Evolutionary conservation across 1,140 invertebrate genomes (phyloP).

Genomic region (Brachionus rubens): DNA sequence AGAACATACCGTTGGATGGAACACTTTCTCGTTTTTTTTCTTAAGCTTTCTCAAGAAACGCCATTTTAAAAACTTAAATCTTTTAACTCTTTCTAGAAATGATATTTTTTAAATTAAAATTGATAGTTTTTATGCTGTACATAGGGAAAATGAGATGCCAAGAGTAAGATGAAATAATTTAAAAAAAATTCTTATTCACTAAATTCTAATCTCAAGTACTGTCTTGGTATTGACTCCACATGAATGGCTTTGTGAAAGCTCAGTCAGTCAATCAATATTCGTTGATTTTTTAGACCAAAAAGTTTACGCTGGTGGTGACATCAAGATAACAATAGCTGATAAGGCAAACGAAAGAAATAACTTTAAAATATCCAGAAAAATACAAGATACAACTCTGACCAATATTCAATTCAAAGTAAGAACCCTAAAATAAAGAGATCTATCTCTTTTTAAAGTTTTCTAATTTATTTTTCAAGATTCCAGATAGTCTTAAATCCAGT

Average conservation of each 20-base stretch:
- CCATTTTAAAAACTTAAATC: no score
- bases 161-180: no score
- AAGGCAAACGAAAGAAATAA: neutral
- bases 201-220: neutral
- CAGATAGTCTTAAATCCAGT: neutral
- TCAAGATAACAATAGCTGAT: neutral
- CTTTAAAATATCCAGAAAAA: neutral
- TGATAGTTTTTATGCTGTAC: no score
- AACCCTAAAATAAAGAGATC: no score
- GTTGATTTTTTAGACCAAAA: slow-evolving; percentile 11
- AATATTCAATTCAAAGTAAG: neutral
- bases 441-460: neutral
- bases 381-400: neutral
- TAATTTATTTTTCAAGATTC: neutral
- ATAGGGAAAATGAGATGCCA: no score
- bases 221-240: slow-evolving; percentile 18
- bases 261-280: neutral
- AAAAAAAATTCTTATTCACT: no score
- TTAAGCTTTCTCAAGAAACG: no score
- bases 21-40: no score
- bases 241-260: neutral
- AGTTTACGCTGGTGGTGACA: neutral
- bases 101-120: no score
- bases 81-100: no score
- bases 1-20: no score